Base-by-base conservation (phyloP, 2,888 invertebrate genomes). In the Rhagonycha lutea region DNA sequence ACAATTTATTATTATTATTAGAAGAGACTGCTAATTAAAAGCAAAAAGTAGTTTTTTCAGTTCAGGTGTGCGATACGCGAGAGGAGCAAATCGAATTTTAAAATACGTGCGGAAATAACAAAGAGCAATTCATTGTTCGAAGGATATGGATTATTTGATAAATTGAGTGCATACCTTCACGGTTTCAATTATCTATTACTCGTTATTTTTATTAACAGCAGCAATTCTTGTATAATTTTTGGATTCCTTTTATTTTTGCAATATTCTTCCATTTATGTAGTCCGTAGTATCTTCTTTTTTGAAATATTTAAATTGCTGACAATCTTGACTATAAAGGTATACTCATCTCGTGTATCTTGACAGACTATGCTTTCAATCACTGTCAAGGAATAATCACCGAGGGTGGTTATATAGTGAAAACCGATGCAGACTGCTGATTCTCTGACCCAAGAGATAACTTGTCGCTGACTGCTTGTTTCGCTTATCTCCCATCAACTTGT, bases 141-240 rank as follows among this genome's bases (percentile, higher is more conserved):
- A 65, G 63, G 83, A 81, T 83, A 84, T 82, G 83, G 83, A 84
- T 84, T 84, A 85, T 81, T 61, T 84, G 85, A 84, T 84, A 85
- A 85, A 84, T 85, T 84, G 85, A 84, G 84, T 83, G 81, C 84
- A 85, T 86, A 85, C 86, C 84, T 80, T 83, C 85, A 86, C 86
- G 85, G 81, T 72, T 61, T 26, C 60, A 75, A 75, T 74, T 67
- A 61, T 74, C 71, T 61, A 74, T 74, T 74, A 68, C 71, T 68
- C 0, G 7, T 70, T 71, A 71, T 74, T 68, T 74, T 65, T 62
- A 63, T 47, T 47, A 47, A 47, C 47, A 63, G 68, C 65, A 69
- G 65, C 74, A 29, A 63, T 62, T 29, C 69, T 73, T 61, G 29
- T 73, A 32, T 24, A 23, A 61, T 68, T 69, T 28, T 23, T 29